These are phyloP conservation scores for Epizoanthus stellaris DNA, from an alignment of 92 coral and sea anemone genomes.

Conservation along the genomic window DNA sequence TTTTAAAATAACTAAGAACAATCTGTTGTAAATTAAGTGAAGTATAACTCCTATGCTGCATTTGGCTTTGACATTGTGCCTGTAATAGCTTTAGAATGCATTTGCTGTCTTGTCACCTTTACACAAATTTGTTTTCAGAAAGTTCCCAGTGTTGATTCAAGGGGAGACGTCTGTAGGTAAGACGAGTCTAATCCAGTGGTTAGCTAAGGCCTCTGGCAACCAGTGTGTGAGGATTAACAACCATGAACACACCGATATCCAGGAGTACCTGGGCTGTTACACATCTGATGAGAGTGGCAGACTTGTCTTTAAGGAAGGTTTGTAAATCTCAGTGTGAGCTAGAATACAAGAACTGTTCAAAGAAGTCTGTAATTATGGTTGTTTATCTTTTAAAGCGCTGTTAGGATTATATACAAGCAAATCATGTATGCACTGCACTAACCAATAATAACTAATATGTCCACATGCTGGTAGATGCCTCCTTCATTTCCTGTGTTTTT, in stretches of 20 bases:
- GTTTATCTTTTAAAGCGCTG: too few relatives aligned
- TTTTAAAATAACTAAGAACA: too few relatives aligned
- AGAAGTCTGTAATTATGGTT: too few relatives aligned
- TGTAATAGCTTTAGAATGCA: neutral
- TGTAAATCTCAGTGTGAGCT: neutral
- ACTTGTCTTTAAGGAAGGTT: slow-evolving; percentile 97
- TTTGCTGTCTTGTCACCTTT: neutral
- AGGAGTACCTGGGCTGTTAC: slow-evolving; percentile 97
- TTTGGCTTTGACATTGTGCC: too few relatives aligned
- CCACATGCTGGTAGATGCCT: too few relatives aligned
- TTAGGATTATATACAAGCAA: too few relatives aligned
- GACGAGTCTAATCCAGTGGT: slow-evolving; percentile 95
- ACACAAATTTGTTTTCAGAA: slow-evolving; percentile 54
- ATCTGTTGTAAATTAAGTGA: too few relatives aligned
- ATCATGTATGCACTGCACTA: too few relatives aligned
- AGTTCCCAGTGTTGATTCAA: slow-evolving; percentile 92
- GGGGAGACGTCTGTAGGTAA: slow-evolving; percentile 99
- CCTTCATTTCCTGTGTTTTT: too few relatives aligned
- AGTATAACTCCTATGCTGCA: too few relatives aligned
- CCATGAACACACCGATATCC: slow-evolving; percentile 99
- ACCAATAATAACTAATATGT: too few relatives aligned
- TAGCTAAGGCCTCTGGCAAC: slow-evolving; percentile 92
- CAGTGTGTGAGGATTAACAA: slow-evolving; percentile 94
- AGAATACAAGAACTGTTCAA: neutral
- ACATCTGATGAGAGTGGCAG: slow-evolving; percentile 90